A percentile compares a stretch with the other conserved stretches of the same genome.
phyloP scores from a whole-genome alignment of 2,113 vertebrate species.

The Chionomys nivalis region DNA sequence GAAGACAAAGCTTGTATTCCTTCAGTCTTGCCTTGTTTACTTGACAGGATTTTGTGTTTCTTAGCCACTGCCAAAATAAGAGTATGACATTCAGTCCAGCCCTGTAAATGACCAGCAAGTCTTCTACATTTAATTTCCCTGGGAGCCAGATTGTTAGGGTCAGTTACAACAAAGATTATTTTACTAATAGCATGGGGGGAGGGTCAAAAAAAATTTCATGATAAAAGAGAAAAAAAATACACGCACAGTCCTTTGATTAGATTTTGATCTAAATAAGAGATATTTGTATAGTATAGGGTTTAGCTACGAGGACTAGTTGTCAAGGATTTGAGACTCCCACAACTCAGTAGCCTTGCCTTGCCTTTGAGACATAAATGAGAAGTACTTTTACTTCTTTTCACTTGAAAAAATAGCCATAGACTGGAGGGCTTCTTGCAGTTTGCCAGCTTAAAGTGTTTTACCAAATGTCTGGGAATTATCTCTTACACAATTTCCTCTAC shows the following conservation, averaged over 20 bases:
- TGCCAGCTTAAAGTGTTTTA: slow-evolving; percentile 17
- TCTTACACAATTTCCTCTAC: neutral
- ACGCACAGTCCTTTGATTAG: slow-evolving; percentile 7
- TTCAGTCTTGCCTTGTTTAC: neutral
- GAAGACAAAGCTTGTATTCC: neutral
- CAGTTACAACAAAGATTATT: slow-evolving; percentile 45
- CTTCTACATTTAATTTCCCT: slow-evolving; percentile 56
- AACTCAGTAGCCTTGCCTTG: slow-evolving; percentile 1
- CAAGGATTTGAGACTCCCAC: slow-evolving; percentile 13
- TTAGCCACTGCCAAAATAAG: neutral
- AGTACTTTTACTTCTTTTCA: slow-evolving; percentile 50
- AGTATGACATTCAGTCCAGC: neutral
- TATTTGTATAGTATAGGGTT: neutral
- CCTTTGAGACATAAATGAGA: neutral
- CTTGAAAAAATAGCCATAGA: neutral
- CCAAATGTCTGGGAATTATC: slow-evolving; percentile 5
- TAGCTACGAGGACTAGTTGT: neutral
- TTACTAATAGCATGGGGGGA: neutral
- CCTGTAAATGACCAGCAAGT: neutral
- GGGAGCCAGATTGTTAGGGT: slow-evolving; percentile 14
- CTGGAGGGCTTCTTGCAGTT: slow-evolving; percentile 6
- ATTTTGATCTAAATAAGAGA: slow-evolving; percentile 40
- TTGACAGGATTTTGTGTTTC: slow-evolving; percentile 34
- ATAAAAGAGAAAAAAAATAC: slow-evolving; percentile 17
- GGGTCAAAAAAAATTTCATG: slow-evolving; percentile 22